A percentile compares a stretch with the other conserved stretches of the same genome.
phyloP scores from a whole-genome alignment of 2,113 vertebrate species.

The Abramis brama region DNA sequence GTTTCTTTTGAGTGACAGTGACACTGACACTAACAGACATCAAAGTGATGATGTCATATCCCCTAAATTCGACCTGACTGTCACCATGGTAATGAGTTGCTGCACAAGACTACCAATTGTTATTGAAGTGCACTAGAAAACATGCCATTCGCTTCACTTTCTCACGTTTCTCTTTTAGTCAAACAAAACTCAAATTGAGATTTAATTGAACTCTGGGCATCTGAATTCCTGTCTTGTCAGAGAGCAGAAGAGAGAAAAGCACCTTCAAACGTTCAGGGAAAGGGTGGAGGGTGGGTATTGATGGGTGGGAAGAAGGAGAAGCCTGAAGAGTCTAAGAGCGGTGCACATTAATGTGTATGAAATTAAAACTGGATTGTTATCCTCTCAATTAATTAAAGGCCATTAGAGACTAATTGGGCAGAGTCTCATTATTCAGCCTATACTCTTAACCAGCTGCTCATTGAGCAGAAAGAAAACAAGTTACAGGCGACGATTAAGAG shows the following conservation, averaged over 20 bases:
- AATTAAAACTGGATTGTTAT: slow-evolving; percentile 53
- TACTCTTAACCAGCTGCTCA: background rate
- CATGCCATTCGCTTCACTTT: background rate
- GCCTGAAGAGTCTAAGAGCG: background rate
- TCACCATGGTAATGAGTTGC: slow-evolving; percentile 48
- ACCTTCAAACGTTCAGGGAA: background rate
- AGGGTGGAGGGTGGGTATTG: background rate
- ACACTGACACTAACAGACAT: slow-evolving; percentile 46
- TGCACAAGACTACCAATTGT: slow-evolving; percentile 3
- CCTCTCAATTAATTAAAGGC: slow-evolving; percentile 54
- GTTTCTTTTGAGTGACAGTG: slow-evolving; percentile 44
- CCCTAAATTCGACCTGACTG: slow-evolving; percentile 25
- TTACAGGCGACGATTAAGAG: background rate
- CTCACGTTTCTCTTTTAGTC: background rate
- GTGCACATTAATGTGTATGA: slow-evolving; percentile 30
- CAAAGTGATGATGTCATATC: slow-evolving; percentile 41
- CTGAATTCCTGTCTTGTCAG: background rate
- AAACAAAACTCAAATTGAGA: slow-evolving; percentile 11
- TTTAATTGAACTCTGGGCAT: slow-evolving; percentile 4
- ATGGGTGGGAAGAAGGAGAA: background rate
- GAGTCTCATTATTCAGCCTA: slow-evolving; percentile 32
- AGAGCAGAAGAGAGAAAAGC: background rate
- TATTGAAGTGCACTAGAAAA: background rate
- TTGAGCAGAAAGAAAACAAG: slow-evolving; percentile 19
- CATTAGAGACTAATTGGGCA: slow-evolving; percentile 56